Base-by-base conservation (phyloP, 2,888 invertebrate species). In the Pollenia labialis region DNA sequence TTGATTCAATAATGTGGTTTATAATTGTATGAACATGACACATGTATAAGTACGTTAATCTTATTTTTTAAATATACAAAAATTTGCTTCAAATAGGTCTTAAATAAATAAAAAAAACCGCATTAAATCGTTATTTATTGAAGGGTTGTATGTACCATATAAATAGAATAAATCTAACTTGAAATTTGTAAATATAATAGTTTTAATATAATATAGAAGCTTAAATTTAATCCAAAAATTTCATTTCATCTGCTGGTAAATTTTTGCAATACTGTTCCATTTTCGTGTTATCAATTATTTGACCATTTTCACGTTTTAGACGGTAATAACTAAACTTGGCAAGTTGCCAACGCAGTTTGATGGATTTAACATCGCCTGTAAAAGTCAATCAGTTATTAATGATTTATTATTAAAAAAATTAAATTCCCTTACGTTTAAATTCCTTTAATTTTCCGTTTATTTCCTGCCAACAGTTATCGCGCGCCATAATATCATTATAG, bases 291-390 rank as follows among this genome's bases (percentile, higher is more conserved):
- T 89, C 90, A 11, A 89, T 77, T 9, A 88, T 87, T 6, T 90
- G 90, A n/a, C 89, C 88, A 2, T 89, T 89, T 56, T 92, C 92
- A 2, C 91, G 90, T 46, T 89, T 83, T 8, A 90, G 90, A 68
- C 92, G 92, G 62, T 90, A 89, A 71, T 91, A 92, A n/a, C 91
- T 91, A 18, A 90, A 92, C 85, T 90, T 90, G 6, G 93, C 90
- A 88, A 91, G 87, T 77, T 91, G 91, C 92, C 92, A 92, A 42
- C 92, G 92, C 10, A 89, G 58, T 71, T 93, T 93, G 18, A 92
- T 90, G 16, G 88, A 77, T 4, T 88, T 88, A 0, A 91, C 89
- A 72, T 91, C 90, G 68, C 89, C 90, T 90, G 44, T 2, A 88
- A 88, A 52, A 40, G 0, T 11, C 60, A 14, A 68, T 16, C 14